A percentile compares a stretch with the other conserved stretches of the same genome.
phyloP scores from a whole-genome alignment of 1,140 invertebrate species.

The Calliphora vicina region DNA sequence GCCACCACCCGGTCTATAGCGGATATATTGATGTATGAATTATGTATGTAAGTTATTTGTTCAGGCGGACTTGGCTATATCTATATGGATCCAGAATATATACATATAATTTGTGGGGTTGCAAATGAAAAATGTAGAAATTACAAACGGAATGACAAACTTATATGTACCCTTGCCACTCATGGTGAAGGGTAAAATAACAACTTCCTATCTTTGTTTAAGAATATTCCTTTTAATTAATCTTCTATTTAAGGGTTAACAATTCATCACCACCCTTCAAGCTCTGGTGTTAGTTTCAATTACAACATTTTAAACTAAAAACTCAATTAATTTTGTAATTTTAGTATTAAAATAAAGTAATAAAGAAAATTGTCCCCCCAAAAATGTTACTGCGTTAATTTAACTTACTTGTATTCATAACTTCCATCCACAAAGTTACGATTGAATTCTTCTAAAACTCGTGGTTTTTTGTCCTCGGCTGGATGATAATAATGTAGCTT shows the following conservation, averaged over 20 bases:
- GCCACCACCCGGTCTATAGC: too few relatives aligned
- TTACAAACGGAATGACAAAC: too few relatives aligned
- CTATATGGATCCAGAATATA: too few relatives aligned
- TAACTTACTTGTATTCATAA: slow-evolving; percentile 53
- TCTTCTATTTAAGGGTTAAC: neutral
- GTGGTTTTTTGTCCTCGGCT: slow-evolving; percentile 32
- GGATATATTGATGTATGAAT: too few relatives aligned
- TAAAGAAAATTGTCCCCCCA: neutral
- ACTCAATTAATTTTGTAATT: neutral
- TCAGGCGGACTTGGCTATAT: too few relatives aligned
- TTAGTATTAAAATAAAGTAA: neutral
- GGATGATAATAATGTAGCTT: slow-evolving; percentile 41
- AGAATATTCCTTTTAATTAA: neutral
- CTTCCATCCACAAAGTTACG: slow-evolving; percentile 45
- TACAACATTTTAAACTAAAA: neutral
- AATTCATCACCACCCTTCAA: neutral
- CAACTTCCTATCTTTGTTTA: too few relatives aligned
- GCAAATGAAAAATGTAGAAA: too few relatives aligned
- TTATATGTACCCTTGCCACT: too few relatives aligned
- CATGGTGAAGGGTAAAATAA: too few relatives aligned
- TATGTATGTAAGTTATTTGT: too few relatives aligned
- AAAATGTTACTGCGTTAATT: neutral
- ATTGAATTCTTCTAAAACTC: slow-evolving; percentile 49
- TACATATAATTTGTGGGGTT: too few relatives aligned
- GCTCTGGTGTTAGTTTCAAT: neutral